phyloP scores from a whole-genome alignment of 2,113 vertebrate species.

The Anseranas semipalmata region DNA sequence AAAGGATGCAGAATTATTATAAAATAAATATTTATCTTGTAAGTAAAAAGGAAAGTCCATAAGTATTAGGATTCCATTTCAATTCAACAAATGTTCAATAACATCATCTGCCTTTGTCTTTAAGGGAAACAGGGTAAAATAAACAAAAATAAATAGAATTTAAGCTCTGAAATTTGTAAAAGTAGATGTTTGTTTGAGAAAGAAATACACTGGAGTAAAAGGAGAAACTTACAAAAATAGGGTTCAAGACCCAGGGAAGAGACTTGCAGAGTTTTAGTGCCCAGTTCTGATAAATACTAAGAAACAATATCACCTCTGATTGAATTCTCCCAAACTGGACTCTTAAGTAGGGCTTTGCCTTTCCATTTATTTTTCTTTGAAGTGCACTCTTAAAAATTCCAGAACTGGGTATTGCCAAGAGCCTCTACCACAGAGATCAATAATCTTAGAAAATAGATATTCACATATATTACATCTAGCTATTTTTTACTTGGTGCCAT shows the following conservation, averaged over 20 bases:
- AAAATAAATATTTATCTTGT: neutral
- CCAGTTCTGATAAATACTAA: neutral
- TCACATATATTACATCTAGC: neutral
- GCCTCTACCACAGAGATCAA: neutral
- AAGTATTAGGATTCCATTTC: neutral
- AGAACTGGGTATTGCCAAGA: neutral
- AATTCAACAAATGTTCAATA: neutral
- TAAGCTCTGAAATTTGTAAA: neutral
- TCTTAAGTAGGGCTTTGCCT: neutral
- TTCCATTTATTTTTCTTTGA: neutral
- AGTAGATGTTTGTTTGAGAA: neutral
- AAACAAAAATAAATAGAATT: neutral
- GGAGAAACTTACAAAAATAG: neutral
- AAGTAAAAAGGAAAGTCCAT: neutral
- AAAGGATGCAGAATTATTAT: neutral
- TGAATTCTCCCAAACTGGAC: neutral
- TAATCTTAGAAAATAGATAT: conserved; percentile 2
- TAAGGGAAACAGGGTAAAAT: neutral
- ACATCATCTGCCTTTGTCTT: neutral
- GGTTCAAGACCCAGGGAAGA: neutral
- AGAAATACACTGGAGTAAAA: neutral
- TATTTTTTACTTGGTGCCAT: conserved; percentile 44
- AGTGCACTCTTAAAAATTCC: conserved; percentile 3
- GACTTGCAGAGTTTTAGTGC: neutral
- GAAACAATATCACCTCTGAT: neutral